phyloP scores from a whole-genome alignment of 2,797 vertebrate genomes.

The Eutrigla gurnardus region DNA sequence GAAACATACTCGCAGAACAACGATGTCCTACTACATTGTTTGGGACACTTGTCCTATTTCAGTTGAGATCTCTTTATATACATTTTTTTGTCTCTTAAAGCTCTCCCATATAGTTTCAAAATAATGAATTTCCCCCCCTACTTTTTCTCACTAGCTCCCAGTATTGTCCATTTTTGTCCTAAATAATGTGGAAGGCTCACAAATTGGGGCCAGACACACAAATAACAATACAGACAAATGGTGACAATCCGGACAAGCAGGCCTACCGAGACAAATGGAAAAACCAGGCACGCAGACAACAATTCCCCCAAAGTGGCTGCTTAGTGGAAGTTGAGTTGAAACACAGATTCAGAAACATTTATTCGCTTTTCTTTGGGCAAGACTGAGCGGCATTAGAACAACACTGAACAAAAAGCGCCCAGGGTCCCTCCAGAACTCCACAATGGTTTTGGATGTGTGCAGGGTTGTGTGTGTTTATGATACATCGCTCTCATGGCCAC shows the following conservation, averaged over 20 bases:
- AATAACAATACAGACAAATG: conserved; percentile 20
- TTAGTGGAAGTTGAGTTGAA: conserved; percentile 30
- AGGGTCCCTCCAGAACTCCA: conserved; percentile 12
- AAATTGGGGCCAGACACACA: conserved; percentile 7
- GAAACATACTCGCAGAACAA: background rate
- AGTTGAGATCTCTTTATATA: background rate
- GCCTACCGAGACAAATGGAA: conserved; percentile 8
- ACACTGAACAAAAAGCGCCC: conserved; percentile 35
- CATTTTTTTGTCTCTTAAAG: background rate
- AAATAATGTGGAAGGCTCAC: background rate
- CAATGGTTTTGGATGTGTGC: conserved; percentile 4
- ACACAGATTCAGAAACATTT: conserved; percentile 34
- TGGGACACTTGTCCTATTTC: background rate
- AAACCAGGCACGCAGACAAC: conserved; percentile 28
- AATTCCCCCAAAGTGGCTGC: conserved; percentile 20
- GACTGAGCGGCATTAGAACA: conserved; percentile 25
- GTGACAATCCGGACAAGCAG: conserved; percentile 8
- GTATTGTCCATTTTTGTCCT: background rate
- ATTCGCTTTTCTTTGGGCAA: conserved; percentile 19
- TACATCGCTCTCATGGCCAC: conserved; percentile 26
- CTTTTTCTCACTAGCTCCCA: background rate
- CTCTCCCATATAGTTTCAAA: background rate
- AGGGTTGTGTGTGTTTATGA: conserved; percentile 1
- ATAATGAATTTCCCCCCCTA: background rate
- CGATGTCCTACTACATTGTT: background rate